Evolutionary conservation across 64 coral and sea anemone genomes (phyloP).

Genomic region (Actinia equina): DNA sequence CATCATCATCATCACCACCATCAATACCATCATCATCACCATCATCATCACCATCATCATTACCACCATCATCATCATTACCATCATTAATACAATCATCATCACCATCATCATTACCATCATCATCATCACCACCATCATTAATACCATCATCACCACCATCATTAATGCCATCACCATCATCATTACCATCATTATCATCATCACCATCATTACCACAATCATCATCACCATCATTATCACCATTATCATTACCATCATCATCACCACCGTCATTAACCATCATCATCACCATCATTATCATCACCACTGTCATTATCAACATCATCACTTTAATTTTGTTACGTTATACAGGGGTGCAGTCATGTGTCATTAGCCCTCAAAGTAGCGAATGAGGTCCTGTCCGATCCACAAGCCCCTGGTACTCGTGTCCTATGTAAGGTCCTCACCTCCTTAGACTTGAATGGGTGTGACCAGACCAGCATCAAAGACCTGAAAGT

Average conservation of each 20-base stretch:
- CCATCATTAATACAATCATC: too few relatives aligned
- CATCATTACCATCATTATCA: neutral
- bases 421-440: conserved; percentile 72
- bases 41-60: too few relatives aligned
- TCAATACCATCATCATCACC: too few relatives aligned
- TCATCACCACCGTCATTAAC: neutral
- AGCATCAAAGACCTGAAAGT: conserved; percentile 76
- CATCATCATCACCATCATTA: neutral
- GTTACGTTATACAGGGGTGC: conserved; percentile 30
- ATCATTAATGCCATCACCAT: too few relatives aligned
- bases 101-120: too few relatives aligned
- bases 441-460: conserved; percentile 63
- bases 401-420: conserved; percentile 55
- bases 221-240: neutral
- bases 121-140: too few relatives aligned
- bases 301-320: neutral
- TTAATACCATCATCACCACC: too few relatives aligned
- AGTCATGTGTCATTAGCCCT: conserved; percentile 78
- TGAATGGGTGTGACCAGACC: conserved; percentile 55
- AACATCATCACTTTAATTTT: neutral
- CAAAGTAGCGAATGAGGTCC: conserved; percentile 86
- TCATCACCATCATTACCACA: neutral
- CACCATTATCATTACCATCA: neutral
- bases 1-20: too few relatives aligned
- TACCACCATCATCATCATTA: too few relatives aligned